Base-by-base conservation (phyloP, 2,888 invertebrate species). In the Tethea ocularis region DNA sequence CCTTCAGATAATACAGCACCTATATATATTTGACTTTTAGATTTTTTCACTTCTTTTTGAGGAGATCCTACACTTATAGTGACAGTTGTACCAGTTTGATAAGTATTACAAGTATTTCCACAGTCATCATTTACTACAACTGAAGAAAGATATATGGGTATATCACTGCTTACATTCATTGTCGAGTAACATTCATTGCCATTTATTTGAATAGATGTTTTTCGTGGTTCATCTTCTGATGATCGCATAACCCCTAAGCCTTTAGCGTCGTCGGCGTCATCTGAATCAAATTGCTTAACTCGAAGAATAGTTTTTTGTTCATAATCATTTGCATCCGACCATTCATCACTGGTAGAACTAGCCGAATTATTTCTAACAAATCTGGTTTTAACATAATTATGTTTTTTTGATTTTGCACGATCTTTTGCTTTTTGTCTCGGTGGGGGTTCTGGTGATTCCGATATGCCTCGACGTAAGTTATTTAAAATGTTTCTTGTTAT, bases 141-240 rank as follows among this genome's bases (percentile, higher is more conserved):
- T 0, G 96, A 96, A 29, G 96, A 96, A 69, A 96, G 94, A 83
- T 96, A 96, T 68, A 95, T 93, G 15, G 96, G 96, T 59, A 94
- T 94, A 74, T 96, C 95, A 75, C 94, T 95, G 71, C 93, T 95
- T 1, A 96, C 95, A 81, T 96, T 96, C 86, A 96, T 95, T 20
- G 96, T 96, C 54, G 96, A 96, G 77, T 96, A 97, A 87, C 94
- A 97, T 88, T 95, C 96, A 81, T 95, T 95, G 57, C 95, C 96
- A 80, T 93, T 96, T 77, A 96, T 96, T 93, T 96, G 92, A 73
- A 96, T 96, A 15, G 96, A 96, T 20, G 96, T 95, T 89, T 94
- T 94, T 72, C 94, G 91, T 13, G 90, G 86, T 64, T 93, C 93
- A 63, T 83, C 87, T 77, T 89, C 89, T 23, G 75, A 69, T 51